These are phyloP conservation scores for Tachysurus vachellii DNA, from an alignment of 2,113 vertebrate genomes.

Conservation along the genomic window DNA sequence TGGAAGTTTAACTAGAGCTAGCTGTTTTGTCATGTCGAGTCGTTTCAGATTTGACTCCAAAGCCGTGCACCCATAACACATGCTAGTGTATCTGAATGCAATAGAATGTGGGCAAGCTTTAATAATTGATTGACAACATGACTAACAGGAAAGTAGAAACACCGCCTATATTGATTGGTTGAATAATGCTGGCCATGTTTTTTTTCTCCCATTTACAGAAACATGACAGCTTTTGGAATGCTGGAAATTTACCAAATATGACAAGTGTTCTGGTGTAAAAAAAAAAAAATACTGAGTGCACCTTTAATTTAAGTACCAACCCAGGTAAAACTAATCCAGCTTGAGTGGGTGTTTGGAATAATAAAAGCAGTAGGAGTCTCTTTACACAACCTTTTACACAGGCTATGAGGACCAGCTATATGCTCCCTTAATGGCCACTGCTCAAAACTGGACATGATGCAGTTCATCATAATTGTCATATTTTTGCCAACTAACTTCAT, in stretches of 20 bases:
- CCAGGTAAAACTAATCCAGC: conserved; percentile 29
- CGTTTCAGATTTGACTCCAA: background rate
- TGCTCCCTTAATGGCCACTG: conserved; percentile 66
- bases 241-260: background rate
- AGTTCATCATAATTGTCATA: conserved; percentile 59
- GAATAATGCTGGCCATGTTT: background rate
- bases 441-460: conserved; percentile 61
- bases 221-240: background rate
- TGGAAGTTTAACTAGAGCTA: background rate
- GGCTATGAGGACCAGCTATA: conserved; percentile 66
- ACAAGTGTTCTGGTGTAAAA: background rate
- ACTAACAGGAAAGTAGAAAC: background rate
- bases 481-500: conserved; percentile 60
- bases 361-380: conserved; percentile 60
- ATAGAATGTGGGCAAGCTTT: background rate
- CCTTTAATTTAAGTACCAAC: background rate
- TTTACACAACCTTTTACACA: conserved; percentile 61
- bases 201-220: background rate
- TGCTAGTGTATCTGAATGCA: background rate
- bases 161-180: background rate
- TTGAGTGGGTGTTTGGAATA: background rate
- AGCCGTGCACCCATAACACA: background rate
- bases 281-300: background rate
- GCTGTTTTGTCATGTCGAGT: background rate
- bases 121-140: background rate